Evolutionary conservation across 2,888 invertebrate genomes (phyloP), one percentile per base, ranked within the genome.

Genomic region (Auanema freiburgensis): DNA sequence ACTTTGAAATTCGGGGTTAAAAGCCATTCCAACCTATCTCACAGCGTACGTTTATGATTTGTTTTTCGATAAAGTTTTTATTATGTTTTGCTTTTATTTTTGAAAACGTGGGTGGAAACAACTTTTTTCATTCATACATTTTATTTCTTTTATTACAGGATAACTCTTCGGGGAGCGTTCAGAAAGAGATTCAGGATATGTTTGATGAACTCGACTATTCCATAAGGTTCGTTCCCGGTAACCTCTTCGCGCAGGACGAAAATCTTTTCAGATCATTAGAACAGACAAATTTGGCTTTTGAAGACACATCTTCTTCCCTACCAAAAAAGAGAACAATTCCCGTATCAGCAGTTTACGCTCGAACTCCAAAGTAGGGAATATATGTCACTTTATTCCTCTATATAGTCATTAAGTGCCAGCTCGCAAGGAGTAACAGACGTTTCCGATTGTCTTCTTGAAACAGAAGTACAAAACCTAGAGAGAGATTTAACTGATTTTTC

Each of bases 401-500:
- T 18, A 6, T 6, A 46, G 3, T 24, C 6, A 6, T 23, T 21
- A 5, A 44, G 44, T 44, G 12, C 21, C 60, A 42, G 58, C 23
- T 60, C 59, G 65, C 43, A 63, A 57, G 58, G 66, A 69, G n/a
- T 64, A 65, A 21, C 66, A 59, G 33, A 66, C 62, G 8, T 51
- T 53, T 14, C 50, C 61, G 8, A 16, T 8, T 33, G 33, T 24
- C 49, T 49, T 33, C 44, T 63, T 50, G 50, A 42, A 14, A 46
- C 56, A 12, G 67, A 73, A 40, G 63, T 76, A 12, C 65, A 67
- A 14, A 65, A 69, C 49, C 42, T 76, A 52, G 69, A 74, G 50
- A 63, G 74, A 16, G 72, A 74, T 21, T 42, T 76, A 50, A 74
- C 76, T 3, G 73, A 74, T 51, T 76, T 69, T 57, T 72, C 74